Evolutionary conservation across 2,888 invertebrate species (phyloP), one percentile per base, ranked within the genome.

Genomic region (Acrocera orbiculus): DNA sequence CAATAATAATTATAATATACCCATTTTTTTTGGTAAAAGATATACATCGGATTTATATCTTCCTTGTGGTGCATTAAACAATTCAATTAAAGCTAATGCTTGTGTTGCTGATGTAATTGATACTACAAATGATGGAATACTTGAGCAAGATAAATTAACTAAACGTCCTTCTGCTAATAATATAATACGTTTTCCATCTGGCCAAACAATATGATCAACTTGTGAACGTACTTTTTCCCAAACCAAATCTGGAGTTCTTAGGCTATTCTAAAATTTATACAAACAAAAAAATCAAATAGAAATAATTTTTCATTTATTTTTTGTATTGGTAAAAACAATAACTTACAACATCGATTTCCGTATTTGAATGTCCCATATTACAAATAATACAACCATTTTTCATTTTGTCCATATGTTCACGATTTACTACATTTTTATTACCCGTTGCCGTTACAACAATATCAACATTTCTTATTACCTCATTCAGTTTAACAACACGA

Each of bases 161-260:
- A 96, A 69, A 4, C 95, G 74, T 23, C 96, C 96, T 64, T 93
- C 93, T 2, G 93, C 93, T 39, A 93, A 64, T 13, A 93, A 64
- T 34, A 93, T 83, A 46, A 95, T 87, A 39, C 92, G 72, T 61
- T 93, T 95, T 40, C 92, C 89, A 61, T 87, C 90, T 8, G 93
- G 92, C 93, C 93, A 96, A 47, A 95, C 89, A 44, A 96, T 87
- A 62, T 96, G 95, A 64, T 96, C 95, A 27, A 96, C 95, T 66
- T 95, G 93, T 17, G 92, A 90, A 33, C 95, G 69, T 1, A 96
- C 93, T 52, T 90, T 81, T 63, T 96, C 95, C 95, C 95, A 95
- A 35, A 90, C 81, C 47, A 95, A 63, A 53, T 95, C 95, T 0
- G 90, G 87, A 16, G 93, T 93, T 40, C 90, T 68, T 40, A 96